These are phyloP conservation scores for Brachirus orientalis DNA, from an alignment of 2,113 vertebrate genomes.

Conservation along the genomic window DNA sequence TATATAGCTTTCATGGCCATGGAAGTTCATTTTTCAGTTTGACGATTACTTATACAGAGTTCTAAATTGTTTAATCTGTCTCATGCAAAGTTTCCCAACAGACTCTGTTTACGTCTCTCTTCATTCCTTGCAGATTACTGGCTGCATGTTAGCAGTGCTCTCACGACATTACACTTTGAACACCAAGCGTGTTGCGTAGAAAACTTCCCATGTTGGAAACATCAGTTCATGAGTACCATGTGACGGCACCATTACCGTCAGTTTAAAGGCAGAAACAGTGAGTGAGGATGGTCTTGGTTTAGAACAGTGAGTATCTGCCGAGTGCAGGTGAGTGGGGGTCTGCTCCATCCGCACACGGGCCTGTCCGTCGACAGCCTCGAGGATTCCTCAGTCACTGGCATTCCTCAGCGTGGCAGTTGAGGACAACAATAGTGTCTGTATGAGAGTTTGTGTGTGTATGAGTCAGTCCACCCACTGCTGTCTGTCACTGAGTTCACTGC, in stretches of 20 bases:
- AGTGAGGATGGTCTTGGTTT: slow-evolving; percentile 25
- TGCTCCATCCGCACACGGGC: slow-evolving; percentile 39
- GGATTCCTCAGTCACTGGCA: slow-evolving; percentile 68
- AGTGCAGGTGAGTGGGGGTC: slow-evolving; percentile 62
- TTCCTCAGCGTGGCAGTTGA: slow-evolving; percentile 60
- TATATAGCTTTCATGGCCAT: too few species aligned
- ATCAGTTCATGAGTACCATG: too few species aligned
- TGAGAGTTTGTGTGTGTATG: slow-evolving; percentile 4
- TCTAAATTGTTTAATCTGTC: too few species aligned
- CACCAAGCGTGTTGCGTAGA: too few species aligned
- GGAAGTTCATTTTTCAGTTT: too few species aligned
- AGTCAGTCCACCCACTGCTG: slow-evolving; percentile 12
- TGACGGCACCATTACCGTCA: neutral
- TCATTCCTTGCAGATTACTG: too few species aligned
- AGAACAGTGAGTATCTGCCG: slow-evolving; percentile 36
- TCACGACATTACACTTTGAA: too few species aligned
- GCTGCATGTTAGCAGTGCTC: too few species aligned
- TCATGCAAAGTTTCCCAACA: too few species aligned
- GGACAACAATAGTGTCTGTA: slow-evolving; percentile 28
- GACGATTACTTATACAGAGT: too few species aligned
- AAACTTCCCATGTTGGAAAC: too few species aligned
- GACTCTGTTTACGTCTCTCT: too few species aligned
- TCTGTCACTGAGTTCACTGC: slow-evolving; percentile 41
- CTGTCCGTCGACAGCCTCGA: slow-evolving; percentile 64
- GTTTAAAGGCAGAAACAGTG: slow-evolving; percentile 11